Evolutionary conservation across 2,888 invertebrate genomes (phyloP).

Genomic region (Euproctis similis): DNA sequence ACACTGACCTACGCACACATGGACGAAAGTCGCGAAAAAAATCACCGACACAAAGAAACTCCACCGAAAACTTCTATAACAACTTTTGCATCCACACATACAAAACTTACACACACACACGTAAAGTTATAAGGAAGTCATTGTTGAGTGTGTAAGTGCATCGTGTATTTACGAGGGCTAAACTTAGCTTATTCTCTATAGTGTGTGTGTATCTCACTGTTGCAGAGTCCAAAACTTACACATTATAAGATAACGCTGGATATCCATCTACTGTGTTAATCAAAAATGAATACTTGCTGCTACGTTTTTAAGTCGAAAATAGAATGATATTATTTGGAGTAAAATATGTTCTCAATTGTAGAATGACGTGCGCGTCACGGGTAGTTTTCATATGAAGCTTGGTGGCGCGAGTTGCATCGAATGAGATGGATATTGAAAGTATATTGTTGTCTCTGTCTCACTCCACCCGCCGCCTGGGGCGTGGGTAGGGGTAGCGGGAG

Average conservation of each 20-base stretch:
- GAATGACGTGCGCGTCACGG: conserved; percentile 58
- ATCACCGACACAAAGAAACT: conserved; percentile 75
- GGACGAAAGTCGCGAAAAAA: conserved; percentile 59
- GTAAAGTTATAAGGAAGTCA: conserved; percentile 39
- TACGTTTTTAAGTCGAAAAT: conserved; percentile 11
- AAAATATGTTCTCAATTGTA: conserved; percentile 27
- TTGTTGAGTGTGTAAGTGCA: conserved; percentile 58
- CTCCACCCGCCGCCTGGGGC: conserved; percentile 64
- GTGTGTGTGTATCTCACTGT: conserved; percentile 55
- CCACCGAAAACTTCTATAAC: conserved; percentile 71
- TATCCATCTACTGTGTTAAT: conserved; percentile 11
- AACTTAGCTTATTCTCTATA: conserved; percentile 58
- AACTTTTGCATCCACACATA: conserved; percentile 62
- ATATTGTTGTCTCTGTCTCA: conserved; percentile 36
- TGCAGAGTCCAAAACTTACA: conserved; percentile 64
- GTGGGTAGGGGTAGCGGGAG: conserved; percentile 37
- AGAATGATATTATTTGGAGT: conserved; percentile 6
- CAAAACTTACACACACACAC: conserved; percentile 28
- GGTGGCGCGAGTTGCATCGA: conserved; percentile 67
- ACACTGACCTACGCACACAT: conserved; percentile 68
- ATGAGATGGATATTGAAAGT: conserved; percentile 36
- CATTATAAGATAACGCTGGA: conserved; percentile 27
- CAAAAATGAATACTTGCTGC: conserved; percentile 7
- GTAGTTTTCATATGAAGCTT: conserved; percentile 72
- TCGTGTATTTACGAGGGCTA: conserved; percentile 48